Conservation (phyloP, 2,797 vertebrate genomes). For the Ambastaia sidthimunki region DNA sequence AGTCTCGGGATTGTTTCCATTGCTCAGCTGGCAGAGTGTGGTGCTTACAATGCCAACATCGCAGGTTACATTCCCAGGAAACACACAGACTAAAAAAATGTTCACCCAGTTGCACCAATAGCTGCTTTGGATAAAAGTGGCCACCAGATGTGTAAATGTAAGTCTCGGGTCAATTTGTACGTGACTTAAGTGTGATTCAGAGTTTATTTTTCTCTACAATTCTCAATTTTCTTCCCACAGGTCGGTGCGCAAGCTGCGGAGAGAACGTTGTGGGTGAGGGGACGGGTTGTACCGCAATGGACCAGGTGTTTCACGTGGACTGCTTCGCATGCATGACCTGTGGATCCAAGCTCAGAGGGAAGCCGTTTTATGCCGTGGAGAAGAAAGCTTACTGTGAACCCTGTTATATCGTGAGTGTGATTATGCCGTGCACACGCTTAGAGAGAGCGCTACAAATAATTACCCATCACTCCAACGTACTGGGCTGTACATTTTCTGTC, state of each 20-base stretch:
- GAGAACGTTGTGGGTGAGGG: conserved; percentile 98
- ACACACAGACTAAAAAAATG: too few species aligned
- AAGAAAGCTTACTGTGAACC: conserved; percentile 98
- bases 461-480: not conserved
- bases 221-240: conserved; percentile 71
- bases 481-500: not conserved
- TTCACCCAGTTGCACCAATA: too few species aligned
- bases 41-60: too few species aligned
- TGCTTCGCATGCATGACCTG: conserved; percentile 96
- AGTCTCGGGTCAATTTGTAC: not conserved
- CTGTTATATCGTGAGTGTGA: conserved; percentile 94
- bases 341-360: conserved; percentile 89
- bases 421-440: not conserved
- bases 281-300: conserved; percentile 97
- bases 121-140: not conserved
- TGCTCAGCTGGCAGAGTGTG: too few species aligned
- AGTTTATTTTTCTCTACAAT: not conserved
- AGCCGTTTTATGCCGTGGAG: conserved; percentile 96
- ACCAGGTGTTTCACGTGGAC: conserved; percentile 96
- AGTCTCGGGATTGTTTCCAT: too few species aligned
- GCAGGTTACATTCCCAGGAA: too few species aligned
- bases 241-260: conserved; percentile 93
- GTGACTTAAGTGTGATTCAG: not conserved
- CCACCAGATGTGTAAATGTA: too few species aligned
- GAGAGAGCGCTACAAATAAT: not conserved